Conservation (phyloP, 1,140 invertebrate genomes). For the Potamilus streckersoni region DNA sequence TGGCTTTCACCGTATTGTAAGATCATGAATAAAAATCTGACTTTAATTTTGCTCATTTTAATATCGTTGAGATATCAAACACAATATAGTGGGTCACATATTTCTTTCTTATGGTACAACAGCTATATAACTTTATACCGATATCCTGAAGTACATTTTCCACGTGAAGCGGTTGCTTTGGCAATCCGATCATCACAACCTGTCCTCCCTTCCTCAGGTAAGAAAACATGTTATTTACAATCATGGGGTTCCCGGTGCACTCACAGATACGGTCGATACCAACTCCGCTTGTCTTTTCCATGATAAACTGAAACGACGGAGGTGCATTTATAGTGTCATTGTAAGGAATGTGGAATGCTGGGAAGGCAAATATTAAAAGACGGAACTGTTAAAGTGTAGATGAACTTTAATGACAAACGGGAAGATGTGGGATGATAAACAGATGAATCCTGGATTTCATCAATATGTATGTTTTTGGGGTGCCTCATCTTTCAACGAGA, state of each 20-base stretch:
- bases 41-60: neutral
- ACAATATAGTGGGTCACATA: neutral
- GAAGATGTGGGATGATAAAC: neutral
- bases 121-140: conserved; percentile 31
- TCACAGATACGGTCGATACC: conserved; percentile 61
- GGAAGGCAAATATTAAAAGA: neutral
- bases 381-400: neutral
- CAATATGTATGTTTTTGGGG: no score
- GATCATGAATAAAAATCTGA: no score
- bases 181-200: conserved; percentile 54
- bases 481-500: no score
- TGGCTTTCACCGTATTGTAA: no score
- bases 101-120: neutral
- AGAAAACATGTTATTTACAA: conserved; percentile 55
- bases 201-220: conserved; percentile 57
- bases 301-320: conserved; percentile 42
- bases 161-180: conserved; percentile 58
- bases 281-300: conserved; percentile 47
- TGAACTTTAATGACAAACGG: neutral
- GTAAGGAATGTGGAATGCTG: neutral
- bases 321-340: neutral
- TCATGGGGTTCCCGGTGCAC: conserved; percentile 48
- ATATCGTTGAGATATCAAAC: neutral
- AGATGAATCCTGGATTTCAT: neutral
- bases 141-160: conserved; percentile 60